A percentile compares a stretch with the other conserved stretches of the same genome.
Conservation (phyloP, 35 echinoderm and acorn worm genomes). For the Eucidaris tribuloides region DNA sequence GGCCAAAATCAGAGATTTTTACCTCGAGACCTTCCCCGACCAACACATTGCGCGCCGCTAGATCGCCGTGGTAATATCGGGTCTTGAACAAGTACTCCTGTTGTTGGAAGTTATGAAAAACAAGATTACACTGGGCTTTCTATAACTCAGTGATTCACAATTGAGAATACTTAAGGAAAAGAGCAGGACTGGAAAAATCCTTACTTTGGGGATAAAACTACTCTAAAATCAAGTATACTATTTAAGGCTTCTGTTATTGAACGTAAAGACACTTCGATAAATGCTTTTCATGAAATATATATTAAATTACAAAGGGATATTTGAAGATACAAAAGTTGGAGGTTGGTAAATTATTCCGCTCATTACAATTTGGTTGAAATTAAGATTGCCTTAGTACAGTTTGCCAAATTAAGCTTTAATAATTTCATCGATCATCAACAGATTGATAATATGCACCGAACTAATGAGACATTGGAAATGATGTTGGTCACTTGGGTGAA, state of each 20-base stretch:
- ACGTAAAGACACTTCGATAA: no score
- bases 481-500: neutral
- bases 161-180: neutral
- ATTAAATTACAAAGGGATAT: no score
- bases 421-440: neutral
- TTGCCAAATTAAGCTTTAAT: neutral
- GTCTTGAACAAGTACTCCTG: slow-evolving; percentile 85
- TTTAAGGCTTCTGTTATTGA: no score
- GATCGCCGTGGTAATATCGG: slow-evolving; percentile 84
- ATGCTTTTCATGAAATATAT: no score
- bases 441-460: neutral
- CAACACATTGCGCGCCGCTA: slow-evolving; percentile 83
- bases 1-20: slow-evolving; percentile 91
- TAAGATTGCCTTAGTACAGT: no score
- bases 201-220: no score
- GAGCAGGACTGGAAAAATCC: neutral
- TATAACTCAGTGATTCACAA: neutral
- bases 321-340: no score
- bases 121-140: neutral
- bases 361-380: no score
- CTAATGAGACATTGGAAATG: neutral
- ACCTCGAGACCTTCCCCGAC: slow-evolving; percentile 62
- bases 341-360: no score
- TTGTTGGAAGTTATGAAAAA: neutral
- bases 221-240: no score